Evolutionary conservation across 1,140 invertebrate species (phyloP), one percentile per base, ranked within the genome.

Genomic region (Centruroides sculpturatus): DNA sequence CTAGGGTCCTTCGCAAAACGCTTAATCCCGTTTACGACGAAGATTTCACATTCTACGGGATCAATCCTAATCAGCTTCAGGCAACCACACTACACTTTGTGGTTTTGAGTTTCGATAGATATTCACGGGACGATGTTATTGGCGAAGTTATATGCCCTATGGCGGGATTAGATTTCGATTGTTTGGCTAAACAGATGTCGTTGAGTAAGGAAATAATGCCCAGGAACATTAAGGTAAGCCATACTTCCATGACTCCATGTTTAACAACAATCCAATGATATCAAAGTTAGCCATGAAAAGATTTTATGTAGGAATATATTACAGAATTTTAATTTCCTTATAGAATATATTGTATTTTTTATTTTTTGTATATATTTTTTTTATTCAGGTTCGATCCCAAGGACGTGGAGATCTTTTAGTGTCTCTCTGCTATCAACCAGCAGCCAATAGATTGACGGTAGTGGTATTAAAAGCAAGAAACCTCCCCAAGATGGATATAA

Each of bases 91-190:
- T 97, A 23, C 92, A 97, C 75, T 94, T 97, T 71, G 89, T 94
- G 41, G 86, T 93, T 4, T 81, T 98, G 64, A 95, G 92, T 74
- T 98, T 97, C 74, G 95, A 98, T 76, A 83, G 93, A 72, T 98
- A 97, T 74, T 95, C 91, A 41, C 82, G 93, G 23, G 94, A 98
- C 71, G 92, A 97, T 70, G 90, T 98, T 59, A 94, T 98, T 60
- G 94, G 95, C 13, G 94, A 98, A 77, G 88, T 95, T n/a, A 85
- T 95, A 64, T 88, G 87, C 65, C 85, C 62, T n/a, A 57, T 69
- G 10, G 47, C 47, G 23, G 51, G 53, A 36, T 12, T 59, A 34
- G 59, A 65, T 23, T 66, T 60, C 47, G 62, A 41, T 8, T 41
- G 41, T 41, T 3, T 41, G 8, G 84, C 57, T 9, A 41, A 68